Evolutionary conservation across 2,888 invertebrate genomes (phyloP).

Genomic region (Lepidocyrtoides sp.): DNA sequence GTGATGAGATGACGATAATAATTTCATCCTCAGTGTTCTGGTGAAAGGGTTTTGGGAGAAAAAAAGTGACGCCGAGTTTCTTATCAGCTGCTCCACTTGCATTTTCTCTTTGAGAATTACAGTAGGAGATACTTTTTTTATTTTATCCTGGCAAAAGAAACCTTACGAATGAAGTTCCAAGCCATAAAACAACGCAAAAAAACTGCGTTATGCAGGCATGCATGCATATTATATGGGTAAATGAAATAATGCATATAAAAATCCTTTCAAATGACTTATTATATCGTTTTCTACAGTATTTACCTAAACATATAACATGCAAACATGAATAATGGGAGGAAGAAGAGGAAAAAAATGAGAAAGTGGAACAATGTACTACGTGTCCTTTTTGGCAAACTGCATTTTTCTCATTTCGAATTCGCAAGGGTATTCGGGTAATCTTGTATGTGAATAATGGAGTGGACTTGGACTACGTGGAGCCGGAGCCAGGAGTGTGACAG

Average conservation of each 20-base stretch:
- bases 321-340: constrained; percentile 34
- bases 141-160: constrained; percentile 1
- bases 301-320: not conserved
- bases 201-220: constrained; percentile 42
- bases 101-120: not conserved
- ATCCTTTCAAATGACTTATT: constrained; percentile 22
- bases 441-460: too few species aligned
- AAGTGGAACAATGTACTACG: constrained; percentile 50
- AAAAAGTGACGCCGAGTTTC: constrained; percentile 13
- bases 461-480: constrained; percentile 2
- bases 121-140: not conserved
- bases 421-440: not conserved
- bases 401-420: constrained; percentile 28
- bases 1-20: not conserved
- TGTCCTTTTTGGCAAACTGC: constrained; percentile 37
- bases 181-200: constrained; percentile 39
- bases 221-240: not conserved
- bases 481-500: not conserved
- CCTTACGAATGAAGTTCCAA: not conserved
- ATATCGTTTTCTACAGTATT: not conserved
- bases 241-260: constrained; percentile 42
- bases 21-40: not conserved
- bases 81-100: constrained; percentile 5
- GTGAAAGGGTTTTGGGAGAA: not conserved
- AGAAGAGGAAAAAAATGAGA: constrained; percentile 4